Conservation (phyloP, 2,797 vertebrate species). For the Chiroxiphia lanceolata region DNA sequence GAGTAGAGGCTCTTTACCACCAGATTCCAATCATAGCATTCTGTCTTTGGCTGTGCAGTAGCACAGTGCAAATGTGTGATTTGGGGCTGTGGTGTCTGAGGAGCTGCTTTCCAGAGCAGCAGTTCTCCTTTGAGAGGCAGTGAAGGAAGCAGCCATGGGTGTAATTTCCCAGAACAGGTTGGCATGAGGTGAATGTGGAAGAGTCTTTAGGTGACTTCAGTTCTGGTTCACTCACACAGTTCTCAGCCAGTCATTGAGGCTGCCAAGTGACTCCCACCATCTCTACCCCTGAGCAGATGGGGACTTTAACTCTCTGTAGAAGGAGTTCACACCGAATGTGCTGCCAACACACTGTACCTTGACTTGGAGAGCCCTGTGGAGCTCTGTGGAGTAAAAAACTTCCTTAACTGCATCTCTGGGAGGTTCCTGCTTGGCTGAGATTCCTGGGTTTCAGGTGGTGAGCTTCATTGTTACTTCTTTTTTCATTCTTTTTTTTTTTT, state of each 20-base stretch:
- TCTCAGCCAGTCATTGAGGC: background rate
- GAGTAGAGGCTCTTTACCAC: background rate
- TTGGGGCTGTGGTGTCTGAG: background rate
- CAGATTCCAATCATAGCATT: background rate
- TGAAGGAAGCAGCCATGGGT: background rate
- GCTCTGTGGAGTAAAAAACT: background rate
- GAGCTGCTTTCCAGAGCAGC: background rate
- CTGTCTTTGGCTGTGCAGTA: background rate
- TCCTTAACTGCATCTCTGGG: background rate
- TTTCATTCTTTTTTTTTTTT: background rate
- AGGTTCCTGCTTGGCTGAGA: background rate
- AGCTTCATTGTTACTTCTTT: background rate
- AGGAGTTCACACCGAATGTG: background rate
- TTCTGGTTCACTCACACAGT: background rate
- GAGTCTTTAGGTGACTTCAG: background rate
- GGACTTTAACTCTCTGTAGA: background rate
- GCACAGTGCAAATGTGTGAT: background rate
- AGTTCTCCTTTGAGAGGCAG: background rate
- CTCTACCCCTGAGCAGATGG: background rate
- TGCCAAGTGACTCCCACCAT: background rate
- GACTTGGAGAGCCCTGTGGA: background rate
- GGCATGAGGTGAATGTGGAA: rapidly evolving
- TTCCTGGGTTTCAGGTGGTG: background rate
- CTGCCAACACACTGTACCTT: background rate
- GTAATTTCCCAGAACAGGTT: background rate